Evolutionary conservation across 2,113 vertebrate species (phyloP).

Genomic region (Nicator chloris): DNA sequence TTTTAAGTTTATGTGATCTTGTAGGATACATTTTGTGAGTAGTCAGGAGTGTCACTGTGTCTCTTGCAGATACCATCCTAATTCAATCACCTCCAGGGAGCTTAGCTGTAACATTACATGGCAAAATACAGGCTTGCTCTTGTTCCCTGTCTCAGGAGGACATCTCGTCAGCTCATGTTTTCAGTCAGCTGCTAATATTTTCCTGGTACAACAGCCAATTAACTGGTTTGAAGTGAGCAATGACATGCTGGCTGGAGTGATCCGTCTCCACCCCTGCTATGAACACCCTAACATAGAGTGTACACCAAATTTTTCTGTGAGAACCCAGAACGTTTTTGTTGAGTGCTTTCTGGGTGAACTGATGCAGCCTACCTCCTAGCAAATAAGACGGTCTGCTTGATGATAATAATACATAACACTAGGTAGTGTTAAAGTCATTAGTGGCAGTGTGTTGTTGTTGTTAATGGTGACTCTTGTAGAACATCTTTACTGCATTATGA

Average conservation of each 20-base stretch:
- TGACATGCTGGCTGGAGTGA: background rate
- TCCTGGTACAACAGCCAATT: background rate
- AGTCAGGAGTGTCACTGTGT: background rate
- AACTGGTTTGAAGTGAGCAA: background rate
- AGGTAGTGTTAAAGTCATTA: background rate
- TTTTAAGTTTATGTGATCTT: background rate
- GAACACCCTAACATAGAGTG: background rate
- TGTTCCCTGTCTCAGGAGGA: background rate
- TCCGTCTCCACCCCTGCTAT: background rate
- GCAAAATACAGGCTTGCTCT: background rate
- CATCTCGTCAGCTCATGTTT: background rate
- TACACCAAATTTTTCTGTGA: background rate
- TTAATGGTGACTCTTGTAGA: background rate
- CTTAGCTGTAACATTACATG: background rate
- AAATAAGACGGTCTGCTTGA: background rate
- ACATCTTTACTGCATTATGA: background rate
- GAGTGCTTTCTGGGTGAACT: background rate
- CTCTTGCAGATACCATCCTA: background rate
- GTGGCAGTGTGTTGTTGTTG: background rate
- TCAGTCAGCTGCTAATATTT: background rate
- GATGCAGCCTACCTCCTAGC: background rate
- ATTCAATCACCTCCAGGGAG: background rate
- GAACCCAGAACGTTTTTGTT: background rate
- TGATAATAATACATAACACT: background rate
- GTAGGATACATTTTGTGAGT: background rate